Conservation (phyloP, 2,888 invertebrate genomes). For the Drosophila greeni region DNA sequence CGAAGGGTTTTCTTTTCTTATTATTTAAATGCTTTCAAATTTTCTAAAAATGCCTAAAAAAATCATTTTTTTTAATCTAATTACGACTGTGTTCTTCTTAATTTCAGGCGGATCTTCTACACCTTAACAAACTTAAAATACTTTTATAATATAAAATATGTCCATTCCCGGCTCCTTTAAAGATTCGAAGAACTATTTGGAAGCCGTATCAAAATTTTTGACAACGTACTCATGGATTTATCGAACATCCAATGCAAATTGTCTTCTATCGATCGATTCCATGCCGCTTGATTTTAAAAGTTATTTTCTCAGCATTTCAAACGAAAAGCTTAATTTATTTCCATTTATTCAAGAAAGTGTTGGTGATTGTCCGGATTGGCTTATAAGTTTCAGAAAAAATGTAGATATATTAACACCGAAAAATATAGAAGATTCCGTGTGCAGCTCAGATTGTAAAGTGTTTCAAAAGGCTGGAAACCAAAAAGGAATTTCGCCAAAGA, state of each 20-base stretch:
- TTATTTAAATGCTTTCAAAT: neutral
- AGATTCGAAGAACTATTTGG: constrained; percentile 80
- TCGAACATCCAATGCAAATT: constrained; percentile 83
- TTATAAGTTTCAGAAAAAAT: constrained; percentile 65
- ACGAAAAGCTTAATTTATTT: constrained; percentile 80
- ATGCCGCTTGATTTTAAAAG: constrained; percentile 81
- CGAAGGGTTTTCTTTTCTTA: neutral
- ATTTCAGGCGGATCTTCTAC: neutral
- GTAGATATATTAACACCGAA: constrained; percentile 60
- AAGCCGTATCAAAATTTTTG: constrained; percentile 81
- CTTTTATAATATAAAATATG: constrained; percentile 68
- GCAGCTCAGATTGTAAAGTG: neutral
- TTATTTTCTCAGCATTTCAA: constrained; percentile 78
- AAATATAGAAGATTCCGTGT: neutral
- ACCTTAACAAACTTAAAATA: neutral
- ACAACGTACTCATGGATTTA: constrained; percentile 83
- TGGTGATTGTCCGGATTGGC: constrained; percentile 3
- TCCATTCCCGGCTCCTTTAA: constrained; percentile 71
- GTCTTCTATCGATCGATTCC: constrained; percentile 81
- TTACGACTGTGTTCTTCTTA: neutral
- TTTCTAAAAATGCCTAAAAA: neutral
- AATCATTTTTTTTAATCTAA: neutral
- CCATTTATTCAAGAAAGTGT: constrained; percentile 67
- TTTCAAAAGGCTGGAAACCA: constrained; percentile 1
- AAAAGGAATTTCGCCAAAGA: constrained; percentile 81